Base-by-base conservation (phyloP, 2,888 invertebrate species). In the Papilio elwesi region DNA sequence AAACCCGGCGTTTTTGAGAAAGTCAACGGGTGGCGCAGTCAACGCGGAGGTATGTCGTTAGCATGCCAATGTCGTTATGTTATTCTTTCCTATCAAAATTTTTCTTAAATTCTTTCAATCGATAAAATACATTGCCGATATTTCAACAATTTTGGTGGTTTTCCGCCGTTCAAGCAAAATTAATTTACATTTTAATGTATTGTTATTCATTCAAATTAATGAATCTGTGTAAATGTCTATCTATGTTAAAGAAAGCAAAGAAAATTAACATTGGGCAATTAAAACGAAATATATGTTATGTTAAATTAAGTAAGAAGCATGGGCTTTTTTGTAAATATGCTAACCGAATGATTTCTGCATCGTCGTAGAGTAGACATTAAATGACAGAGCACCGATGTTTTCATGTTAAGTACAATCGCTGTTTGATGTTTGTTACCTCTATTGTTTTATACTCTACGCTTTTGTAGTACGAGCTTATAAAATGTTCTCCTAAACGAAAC, bases 21-120 rank as follows among this genome's bases (percentile, higher is more conserved):
- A 84, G 86, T 90, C 88, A 92, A 93, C 86, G 92, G 92, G 8
- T 93, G 93, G 92, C 92, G 93, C 79, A 93, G 92, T 80, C 93
- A 93, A 78, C 92, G 93, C 75, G 93, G 93, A 93, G 93, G 93
- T 93, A 93, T 84, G 93, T 90, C 81, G 73, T 49, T 16, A 70
- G 74, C 73, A 75, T 74, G 73, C 76, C 71, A 73, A 76, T 76
- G 74, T 77, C 77, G 62, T 73, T 52, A 49, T 62, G 48, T 63
- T 62, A 43, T 43, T 6, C 9, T 6, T 62, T 43, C 12, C 59
- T 43, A 62, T 15, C 38, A 13, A 57, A 38, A 13, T 5, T 53
- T 16, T 57, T 57, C 36, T 36, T 36, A 13, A 59, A 52, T 43
- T 62, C 47, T 43, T 59, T 47, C 26, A 9, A 64, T 49, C 0